A percentile compares a stretch with the other conserved stretches of the same genome.
These are phyloP conservation scores for Axinella damicornis DNA, from an alignment of 37 sponge, comb jelly and placozoan species.

Conservation along the genomic window DNA sequence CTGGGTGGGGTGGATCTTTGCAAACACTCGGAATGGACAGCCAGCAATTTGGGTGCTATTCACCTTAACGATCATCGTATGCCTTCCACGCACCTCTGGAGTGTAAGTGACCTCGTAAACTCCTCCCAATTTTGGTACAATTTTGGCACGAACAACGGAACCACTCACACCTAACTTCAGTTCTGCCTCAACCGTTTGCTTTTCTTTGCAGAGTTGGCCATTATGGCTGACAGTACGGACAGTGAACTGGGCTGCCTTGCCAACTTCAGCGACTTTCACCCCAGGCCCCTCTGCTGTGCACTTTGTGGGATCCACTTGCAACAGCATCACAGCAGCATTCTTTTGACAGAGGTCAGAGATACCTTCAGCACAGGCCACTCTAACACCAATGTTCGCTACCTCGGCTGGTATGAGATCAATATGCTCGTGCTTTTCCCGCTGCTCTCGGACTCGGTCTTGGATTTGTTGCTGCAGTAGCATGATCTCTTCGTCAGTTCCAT, in stretches of 20 bases:
- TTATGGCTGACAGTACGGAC: no score
- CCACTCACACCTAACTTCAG: background rate
- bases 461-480: slow-evolving; percentile 13
- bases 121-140: background rate
- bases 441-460: background rate
- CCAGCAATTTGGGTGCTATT: slow-evolving; percentile 18
- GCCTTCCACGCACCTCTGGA: slow-evolving; percentile 22
- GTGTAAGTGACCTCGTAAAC: slow-evolving; percentile 7
- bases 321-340: background rate
- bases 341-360: slow-evolving; percentile 5
- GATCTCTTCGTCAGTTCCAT: background rate
- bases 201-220: background rate
- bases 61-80: slow-evolving; percentile 11
- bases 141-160: background rate
- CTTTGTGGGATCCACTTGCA: no score
- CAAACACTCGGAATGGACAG: slow-evolving; percentile 29
- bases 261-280: background rate
- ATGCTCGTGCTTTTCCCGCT: background rate
- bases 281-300: background rate
- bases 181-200: background rate
- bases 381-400: slow-evolving; percentile 3
- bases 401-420: slow-evolving; percentile 10
- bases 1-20: slow-evolving; percentile 31
- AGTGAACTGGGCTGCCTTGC: slow-evolving; percentile 6
- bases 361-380: background rate